phyloP scores from a whole-genome alignment of 1,140 invertebrate genomes.

The Drosophila sp. region DNA sequence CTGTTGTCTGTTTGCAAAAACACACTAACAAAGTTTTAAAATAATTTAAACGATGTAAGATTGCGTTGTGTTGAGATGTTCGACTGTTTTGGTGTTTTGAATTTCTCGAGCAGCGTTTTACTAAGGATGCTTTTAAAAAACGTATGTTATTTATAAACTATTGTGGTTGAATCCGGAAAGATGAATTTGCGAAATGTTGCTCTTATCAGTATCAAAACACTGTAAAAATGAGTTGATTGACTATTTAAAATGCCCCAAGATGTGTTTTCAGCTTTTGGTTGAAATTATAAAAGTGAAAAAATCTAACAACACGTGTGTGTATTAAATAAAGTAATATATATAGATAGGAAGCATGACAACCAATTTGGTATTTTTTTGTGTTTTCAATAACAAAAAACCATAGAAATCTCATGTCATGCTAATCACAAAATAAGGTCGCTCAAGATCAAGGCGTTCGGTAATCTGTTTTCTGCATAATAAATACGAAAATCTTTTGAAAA shows the following conservation, averaged over 20 bases:
- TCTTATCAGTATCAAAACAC: slow-evolving; percentile 47
- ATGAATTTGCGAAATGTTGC: slow-evolving; percentile 53
- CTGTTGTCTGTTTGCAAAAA: no score
- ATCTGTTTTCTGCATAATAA: slow-evolving; percentile 69
- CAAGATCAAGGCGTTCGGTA: slow-evolving; percentile 71
- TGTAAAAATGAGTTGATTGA: slow-evolving; percentile 4
- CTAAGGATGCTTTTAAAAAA: slow-evolving; percentile 29
- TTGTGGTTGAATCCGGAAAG: slow-evolving; percentile 27
- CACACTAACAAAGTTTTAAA: not conserved
- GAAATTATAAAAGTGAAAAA: not conserved
- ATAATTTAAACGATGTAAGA: no score
- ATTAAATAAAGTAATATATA: not conserved
- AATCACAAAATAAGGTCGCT: slow-evolving; percentile 69
- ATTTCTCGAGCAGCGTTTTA: slow-evolving; percentile 30
- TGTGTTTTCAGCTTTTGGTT: not conserved
- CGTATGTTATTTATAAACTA: slow-evolving; percentile 56
- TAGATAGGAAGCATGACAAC: slow-evolving; percentile 21
- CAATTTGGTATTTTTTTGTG: slow-evolving; percentile 20
- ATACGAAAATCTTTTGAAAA: slow-evolving; percentile 53
- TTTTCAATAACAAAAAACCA: slow-evolving; percentile 36
- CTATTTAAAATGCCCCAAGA: slow-evolving; percentile 1
- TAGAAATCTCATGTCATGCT: slow-evolving; percentile 59
- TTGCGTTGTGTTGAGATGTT: not conserved
- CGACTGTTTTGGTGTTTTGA: slow-evolving; percentile 32
- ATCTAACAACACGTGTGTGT: not conserved